phyloP scores from a whole-genome alignment of 2,888 invertebrate species.

The Perizoma flavofasciatum region DNA sequence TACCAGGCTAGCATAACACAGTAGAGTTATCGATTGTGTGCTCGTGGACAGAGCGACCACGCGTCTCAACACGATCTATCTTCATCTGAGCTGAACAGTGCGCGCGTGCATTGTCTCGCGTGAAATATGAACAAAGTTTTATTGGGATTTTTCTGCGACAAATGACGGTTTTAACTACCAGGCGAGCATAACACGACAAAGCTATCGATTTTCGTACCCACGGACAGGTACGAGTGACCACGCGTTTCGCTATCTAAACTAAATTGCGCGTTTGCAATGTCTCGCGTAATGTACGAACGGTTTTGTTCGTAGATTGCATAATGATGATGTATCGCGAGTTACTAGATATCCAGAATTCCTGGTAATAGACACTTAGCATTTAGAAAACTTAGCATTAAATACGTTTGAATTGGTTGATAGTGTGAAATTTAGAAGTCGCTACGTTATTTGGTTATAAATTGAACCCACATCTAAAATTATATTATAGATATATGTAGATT shows the following conservation, averaged over 20 bases:
- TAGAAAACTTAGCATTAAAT: not conserved
- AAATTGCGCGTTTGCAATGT: slow-evolving; percentile 18
- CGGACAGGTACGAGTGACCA: slow-evolving; percentile 75
- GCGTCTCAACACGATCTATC: slow-evolving; percentile 71
- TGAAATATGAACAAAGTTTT: slow-evolving; percentile 4
- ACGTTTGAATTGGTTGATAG: too few relatives aligned
- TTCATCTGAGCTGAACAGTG: slow-evolving; percentile 56
- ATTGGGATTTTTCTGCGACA: slow-evolving; percentile 38
- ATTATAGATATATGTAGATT: too few relatives aligned
- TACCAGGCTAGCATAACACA: slow-evolving; percentile 16
- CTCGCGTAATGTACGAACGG: slow-evolving; percentile 36
- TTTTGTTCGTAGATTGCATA: slow-evolving; percentile 14
- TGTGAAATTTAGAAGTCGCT: too few relatives aligned
- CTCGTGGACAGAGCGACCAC: slow-evolving; percentile 71
- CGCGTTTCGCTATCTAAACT: slow-evolving; percentile 59
- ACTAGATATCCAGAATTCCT: slow-evolving; percentile 3
- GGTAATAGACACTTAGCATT: not conserved
- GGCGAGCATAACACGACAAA: slow-evolving; percentile 14
- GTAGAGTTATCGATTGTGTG: slow-evolving; percentile 23
- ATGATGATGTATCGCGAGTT: slow-evolving; percentile 1
- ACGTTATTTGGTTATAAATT: too few relatives aligned
- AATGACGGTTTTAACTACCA: not conserved
- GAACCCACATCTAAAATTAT: too few relatives aligned
- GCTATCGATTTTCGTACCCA: slow-evolving; percentile 33
- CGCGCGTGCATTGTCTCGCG: slow-evolving; percentile 22